These are phyloP conservation scores for Rhamnusium bicolor DNA, from an alignment of 2,888 invertebrate species.

Conservation along the genomic window DNA sequence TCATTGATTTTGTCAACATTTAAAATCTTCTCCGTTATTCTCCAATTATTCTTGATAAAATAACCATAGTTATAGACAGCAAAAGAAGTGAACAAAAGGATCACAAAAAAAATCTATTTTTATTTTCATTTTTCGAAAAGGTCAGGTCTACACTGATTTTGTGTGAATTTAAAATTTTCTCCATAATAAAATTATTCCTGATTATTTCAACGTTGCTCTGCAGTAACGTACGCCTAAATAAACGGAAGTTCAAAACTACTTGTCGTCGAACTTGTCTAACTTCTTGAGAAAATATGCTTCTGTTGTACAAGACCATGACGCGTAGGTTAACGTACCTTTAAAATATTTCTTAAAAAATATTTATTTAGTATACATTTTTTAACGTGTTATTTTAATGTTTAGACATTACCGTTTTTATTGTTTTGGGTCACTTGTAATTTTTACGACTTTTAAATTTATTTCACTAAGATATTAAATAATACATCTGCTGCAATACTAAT, in stretches of 20 bases:
- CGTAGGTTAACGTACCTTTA: conserved; percentile 38
- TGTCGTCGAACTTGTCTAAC: conserved; percentile 48
- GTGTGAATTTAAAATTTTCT: background rate
- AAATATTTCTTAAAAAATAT: background rate
- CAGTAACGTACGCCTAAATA: conserved; percentile 8
- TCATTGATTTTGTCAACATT: too few species aligned
- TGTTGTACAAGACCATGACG: conserved; percentile 30
- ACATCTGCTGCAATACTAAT: too few species aligned
- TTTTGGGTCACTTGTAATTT: background rate
- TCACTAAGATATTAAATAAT: too few species aligned
- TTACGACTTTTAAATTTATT: background rate
- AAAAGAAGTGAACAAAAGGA: too few species aligned
- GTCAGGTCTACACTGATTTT: too few species aligned
- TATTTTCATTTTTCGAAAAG: too few species aligned
- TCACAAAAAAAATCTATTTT: too few species aligned
- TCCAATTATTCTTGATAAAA: too few species aligned
- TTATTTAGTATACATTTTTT: background rate
- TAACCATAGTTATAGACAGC: too few species aligned
- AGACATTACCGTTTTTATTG: background rate
- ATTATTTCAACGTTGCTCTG: background rate
- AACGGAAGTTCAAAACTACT: conserved; percentile 45
- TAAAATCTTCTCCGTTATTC: too few species aligned
- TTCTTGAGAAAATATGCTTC: conserved; percentile 31
- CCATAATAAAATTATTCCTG: background rate
- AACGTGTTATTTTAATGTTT: background rate